Evolutionary conservation across 2,888 invertebrate genomes (phyloP).

Genomic region (Ceraclea dissimilis): DNA sequence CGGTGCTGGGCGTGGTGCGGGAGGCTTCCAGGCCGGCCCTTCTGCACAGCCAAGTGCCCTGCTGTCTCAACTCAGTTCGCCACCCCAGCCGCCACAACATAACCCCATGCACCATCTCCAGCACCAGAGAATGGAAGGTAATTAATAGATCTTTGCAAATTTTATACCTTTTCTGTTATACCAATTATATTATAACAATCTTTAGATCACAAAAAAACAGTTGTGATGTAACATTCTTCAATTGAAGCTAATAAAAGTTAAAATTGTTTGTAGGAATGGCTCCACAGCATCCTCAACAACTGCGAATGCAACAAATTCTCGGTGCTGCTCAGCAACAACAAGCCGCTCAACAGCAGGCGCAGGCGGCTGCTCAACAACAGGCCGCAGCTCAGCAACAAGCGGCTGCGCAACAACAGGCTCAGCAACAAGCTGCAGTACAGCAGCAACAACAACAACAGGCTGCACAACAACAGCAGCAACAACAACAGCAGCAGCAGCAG

Average conservation of each 20-base stretch:
- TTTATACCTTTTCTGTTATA: background rate
- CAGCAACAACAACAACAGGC: conserved; percentile 24
- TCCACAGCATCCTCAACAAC: conserved; percentile 22
- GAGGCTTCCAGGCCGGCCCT: conserved; percentile 4
- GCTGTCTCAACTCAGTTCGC: conserved; percentile 56
- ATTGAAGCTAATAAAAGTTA: no score
- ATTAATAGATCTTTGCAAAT: background rate
- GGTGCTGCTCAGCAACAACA: conserved; percentile 32
- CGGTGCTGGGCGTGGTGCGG: conserved; percentile 6
- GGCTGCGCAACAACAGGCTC: conserved; percentile 32
- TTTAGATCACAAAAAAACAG: no score
- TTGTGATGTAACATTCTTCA: no score
- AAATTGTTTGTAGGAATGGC: conserved; percentile 12
- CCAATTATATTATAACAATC: no score
- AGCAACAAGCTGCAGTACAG: conserved; percentile 32
- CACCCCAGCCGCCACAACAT: conserved; percentile 48
- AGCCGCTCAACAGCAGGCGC: conserved; percentile 26
- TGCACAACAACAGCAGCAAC: conserved; percentile 27
- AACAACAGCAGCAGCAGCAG: conserved; percentile 33
- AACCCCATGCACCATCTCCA: conserved; percentile 29
- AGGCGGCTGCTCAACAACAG: conserved; percentile 26
- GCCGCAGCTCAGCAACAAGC: conserved; percentile 27
- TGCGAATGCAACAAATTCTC: conserved; percentile 27
- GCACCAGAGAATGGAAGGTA: conserved; percentile 20
- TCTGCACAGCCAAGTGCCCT: conserved; percentile 35